These are phyloP conservation scores for Columba guinea DNA, from an alignment of 2,797 vertebrate species.

Conservation along the genomic window DNA sequence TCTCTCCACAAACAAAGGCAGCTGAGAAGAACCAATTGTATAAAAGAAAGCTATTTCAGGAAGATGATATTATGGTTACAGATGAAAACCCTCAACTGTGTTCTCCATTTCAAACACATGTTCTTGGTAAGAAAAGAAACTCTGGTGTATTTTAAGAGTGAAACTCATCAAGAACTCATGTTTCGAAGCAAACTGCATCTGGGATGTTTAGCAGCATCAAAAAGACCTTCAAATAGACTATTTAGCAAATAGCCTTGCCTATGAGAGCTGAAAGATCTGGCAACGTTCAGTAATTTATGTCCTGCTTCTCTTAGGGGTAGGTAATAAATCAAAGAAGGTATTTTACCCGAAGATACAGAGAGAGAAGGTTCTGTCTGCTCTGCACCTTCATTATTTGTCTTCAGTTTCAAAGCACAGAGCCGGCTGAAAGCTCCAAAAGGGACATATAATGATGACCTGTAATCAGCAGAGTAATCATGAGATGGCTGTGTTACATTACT, in stretches of 20 bases:
- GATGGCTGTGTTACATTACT: background rate
- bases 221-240: background rate
- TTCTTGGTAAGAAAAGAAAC: background rate
- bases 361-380: background rate
- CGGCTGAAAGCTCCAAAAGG: background rate
- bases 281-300: background rate
- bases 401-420: conserved; percentile 28
- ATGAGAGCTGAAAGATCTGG: background rate
- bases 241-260: conserved; percentile 17
- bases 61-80: background rate
- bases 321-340: conserved; percentile 44
- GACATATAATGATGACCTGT: background rate
- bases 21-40: background rate
- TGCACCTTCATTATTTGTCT: conserved; percentile 42
- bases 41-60: background rate
- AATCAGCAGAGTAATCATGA: conserved; percentile 39
- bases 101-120: background rate
- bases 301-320: background rate
- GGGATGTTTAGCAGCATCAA: background rate
- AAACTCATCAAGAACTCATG: background rate
- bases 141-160: background rate
- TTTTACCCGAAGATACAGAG: background rate
- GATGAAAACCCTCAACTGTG: background rate
- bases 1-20: background rate
- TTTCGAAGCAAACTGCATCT: background rate